Percentiles rank a stretch among this genome's conserved stretches.
These are phyloP conservation scores for Tiliacea aurago DNA, from an alignment of 2,888 invertebrate species.

Conservation along the genomic window DNA sequence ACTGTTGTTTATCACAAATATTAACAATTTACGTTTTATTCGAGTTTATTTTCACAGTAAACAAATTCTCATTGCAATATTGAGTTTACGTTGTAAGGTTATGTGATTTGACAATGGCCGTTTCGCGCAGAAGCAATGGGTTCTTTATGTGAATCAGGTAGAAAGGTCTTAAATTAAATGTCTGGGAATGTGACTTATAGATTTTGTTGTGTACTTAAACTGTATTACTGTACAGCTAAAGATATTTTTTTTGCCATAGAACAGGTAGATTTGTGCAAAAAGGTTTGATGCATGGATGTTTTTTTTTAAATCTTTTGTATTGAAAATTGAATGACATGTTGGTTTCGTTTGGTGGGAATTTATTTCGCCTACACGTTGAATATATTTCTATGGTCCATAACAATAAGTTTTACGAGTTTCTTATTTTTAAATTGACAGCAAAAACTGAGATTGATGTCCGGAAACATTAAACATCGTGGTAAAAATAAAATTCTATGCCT, in stretches of 20 bases:
- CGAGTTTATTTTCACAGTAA: constrained; percentile 52
- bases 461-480: constrained; percentile 41
- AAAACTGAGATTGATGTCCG: constrained; percentile 43
- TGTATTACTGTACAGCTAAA: constrained; percentile 49
- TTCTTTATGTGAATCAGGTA: constrained; percentile 70
- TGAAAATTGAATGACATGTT: constrained; percentile 14
- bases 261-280: constrained; percentile 60
- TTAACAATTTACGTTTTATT: constrained; percentile 32
- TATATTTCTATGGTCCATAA: constrained; percentile 2
- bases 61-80: constrained; percentile 71
- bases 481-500: constrained; percentile 37
- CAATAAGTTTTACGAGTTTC: constrained; percentile 23
- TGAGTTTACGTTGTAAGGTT: constrained; percentile 80
- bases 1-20: constrained; percentile 10
- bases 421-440: constrained; percentile 28
- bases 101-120: constrained; percentile 82
- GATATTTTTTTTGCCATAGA: constrained; percentile 25
- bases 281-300: constrained; percentile 32
- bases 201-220: constrained; percentile 61
- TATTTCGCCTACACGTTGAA: constrained; percentile 40
- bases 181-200: constrained; percentile 68
- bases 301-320: constrained; percentile 22
- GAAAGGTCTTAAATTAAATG: constrained; percentile 69
- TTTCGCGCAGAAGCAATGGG: constrained; percentile 84
- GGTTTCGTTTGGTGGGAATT: constrained; percentile 59